Evolutionary conservation across 2,888 invertebrate species (phyloP).

Genomic region (Tinea semifulvella): DNA sequence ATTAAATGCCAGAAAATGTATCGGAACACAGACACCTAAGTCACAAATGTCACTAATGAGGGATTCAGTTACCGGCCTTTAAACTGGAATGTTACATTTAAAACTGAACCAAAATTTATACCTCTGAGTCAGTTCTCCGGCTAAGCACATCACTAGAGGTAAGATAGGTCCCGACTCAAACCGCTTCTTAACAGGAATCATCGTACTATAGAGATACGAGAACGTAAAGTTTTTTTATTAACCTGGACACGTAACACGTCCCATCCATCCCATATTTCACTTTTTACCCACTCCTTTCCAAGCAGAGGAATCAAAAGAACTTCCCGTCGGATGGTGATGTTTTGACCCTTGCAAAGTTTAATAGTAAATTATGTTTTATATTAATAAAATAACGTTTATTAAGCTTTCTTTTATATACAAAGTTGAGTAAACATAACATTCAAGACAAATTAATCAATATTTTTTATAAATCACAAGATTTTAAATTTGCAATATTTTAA

Average conservation of each 20-base stretch:
- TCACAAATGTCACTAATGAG: too few species aligned
- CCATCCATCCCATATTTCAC: conserved; percentile 54
- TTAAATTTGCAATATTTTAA: too few species aligned
- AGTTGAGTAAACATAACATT: too few species aligned
- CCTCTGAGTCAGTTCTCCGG: neutral
- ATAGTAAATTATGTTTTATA: too few species aligned
- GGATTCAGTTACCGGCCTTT: too few species aligned
- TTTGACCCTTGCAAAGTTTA: conserved; percentile 6
- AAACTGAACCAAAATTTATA: neutral
- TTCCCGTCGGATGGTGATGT: neutral
- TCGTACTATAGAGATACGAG: conserved; percentile 11
- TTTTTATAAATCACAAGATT: too few species aligned
- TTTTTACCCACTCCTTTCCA: conserved; percentile 36
- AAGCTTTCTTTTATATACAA: too few species aligned
- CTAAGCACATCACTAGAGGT: conserved; percentile 4
- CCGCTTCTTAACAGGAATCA: conserved; percentile 10
- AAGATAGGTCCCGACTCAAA: neutral
- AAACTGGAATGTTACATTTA: too few species aligned
- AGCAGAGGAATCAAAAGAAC: neutral
- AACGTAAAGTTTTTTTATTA: conserved; percentile 8
- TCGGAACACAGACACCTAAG: too few species aligned
- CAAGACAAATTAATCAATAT: too few species aligned
- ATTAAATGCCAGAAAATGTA: too few species aligned
- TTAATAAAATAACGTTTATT: too few species aligned
- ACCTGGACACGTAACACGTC: conserved; percentile 46